phyloP scores from a whole-genome alignment of 2,797 vertebrate species.

The Sphenodon punctatus region DNA sequence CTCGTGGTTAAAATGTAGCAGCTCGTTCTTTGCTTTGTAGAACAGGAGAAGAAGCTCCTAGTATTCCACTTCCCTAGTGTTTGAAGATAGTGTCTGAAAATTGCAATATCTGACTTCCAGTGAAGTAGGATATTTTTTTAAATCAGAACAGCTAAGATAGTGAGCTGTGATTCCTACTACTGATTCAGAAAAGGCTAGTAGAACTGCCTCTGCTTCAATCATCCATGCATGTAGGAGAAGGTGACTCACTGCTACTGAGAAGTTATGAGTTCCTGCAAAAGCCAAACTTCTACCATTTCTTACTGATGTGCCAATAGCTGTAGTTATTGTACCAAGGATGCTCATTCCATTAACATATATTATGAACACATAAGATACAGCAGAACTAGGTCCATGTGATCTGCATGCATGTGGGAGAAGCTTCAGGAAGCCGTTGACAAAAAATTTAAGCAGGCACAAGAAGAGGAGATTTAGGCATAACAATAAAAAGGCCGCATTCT shows the following conservation, averaged over 20 bases:
- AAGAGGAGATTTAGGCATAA: not conserved
- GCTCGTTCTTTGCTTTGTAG: not conserved
- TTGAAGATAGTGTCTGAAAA: fast-evolving
- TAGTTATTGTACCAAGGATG: slow-evolving; percentile 19
- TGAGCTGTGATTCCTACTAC: not conserved
- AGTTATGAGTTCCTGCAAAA: not conserved
- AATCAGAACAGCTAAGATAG: not conserved
- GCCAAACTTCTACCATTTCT: not conserved
- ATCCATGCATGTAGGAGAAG: not conserved
- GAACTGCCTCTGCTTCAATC: slow-evolving; percentile 13
- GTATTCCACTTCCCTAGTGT: not conserved
- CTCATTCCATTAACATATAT: not conserved
- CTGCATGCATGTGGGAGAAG: not conserved
- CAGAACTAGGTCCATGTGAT: not conserved
- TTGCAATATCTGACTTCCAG: not conserved
- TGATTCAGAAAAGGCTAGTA: not conserved
- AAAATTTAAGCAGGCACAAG: not conserved
- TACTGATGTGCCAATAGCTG: slow-evolving; percentile 19
- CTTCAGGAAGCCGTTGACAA: not conserved
- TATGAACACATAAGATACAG: too few species aligned
- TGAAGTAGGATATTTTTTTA: not conserved
- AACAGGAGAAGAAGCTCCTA: slow-evolving; percentile 10
- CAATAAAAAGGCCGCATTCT: too few species aligned
- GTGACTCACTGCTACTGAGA: slow-evolving; percentile 33
- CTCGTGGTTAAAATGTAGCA: not conserved